A percentile compares a stretch with the other conserved stretches of the same genome.
Evolutionary conservation across 2,113 vertebrate species (phyloP).

Genomic region (Ascaphus truei): DNA sequence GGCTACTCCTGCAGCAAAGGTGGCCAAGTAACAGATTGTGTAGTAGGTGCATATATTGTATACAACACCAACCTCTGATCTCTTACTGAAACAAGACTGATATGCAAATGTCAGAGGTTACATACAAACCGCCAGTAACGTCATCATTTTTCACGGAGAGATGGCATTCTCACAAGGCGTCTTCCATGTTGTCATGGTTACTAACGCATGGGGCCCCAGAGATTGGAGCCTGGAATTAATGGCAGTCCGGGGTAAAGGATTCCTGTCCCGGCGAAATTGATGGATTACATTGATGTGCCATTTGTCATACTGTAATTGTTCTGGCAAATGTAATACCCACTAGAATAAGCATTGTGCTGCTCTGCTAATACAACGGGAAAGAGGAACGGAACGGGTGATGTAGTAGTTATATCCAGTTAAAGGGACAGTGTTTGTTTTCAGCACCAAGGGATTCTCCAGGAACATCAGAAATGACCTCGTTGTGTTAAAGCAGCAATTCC

Average conservation of each 20-base stretch:
- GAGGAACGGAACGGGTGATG: constrained; percentile 86
- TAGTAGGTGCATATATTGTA: too few relatives aligned
- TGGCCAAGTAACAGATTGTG: too few relatives aligned
- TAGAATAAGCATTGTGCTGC: constrained; percentile 95
- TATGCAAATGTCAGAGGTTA: constrained; percentile 61
- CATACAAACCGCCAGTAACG: constrained; percentile 66
- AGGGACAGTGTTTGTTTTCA: constrained; percentile 73
- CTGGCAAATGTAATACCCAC: constrained; percentile 98
- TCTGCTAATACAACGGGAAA: constrained; percentile 93
- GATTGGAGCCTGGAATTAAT: constrained; percentile 87
- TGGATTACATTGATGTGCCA: constrained; percentile 98
- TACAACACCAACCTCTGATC: too few relatives aligned
- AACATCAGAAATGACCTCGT: background rate
- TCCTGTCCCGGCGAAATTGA: constrained; percentile 92
- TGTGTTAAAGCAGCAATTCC: too few relatives aligned
- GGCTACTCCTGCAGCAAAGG: too few relatives aligned
- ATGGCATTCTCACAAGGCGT: constrained; percentile 73
- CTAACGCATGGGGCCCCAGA: constrained; percentile 90
- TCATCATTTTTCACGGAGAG: constrained; percentile 70
- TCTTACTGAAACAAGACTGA: constrained; percentile 21
- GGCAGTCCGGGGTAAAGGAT: constrained; percentile 93
- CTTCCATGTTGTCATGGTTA: constrained; percentile 90
- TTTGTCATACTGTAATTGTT: constrained; percentile 99
- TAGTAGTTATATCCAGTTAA: constrained; percentile 78
- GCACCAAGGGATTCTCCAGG: background rate